phyloP scores from a whole-genome alignment of 2,888 invertebrate genomes.

The Aproaerema taeniolella region DNA sequence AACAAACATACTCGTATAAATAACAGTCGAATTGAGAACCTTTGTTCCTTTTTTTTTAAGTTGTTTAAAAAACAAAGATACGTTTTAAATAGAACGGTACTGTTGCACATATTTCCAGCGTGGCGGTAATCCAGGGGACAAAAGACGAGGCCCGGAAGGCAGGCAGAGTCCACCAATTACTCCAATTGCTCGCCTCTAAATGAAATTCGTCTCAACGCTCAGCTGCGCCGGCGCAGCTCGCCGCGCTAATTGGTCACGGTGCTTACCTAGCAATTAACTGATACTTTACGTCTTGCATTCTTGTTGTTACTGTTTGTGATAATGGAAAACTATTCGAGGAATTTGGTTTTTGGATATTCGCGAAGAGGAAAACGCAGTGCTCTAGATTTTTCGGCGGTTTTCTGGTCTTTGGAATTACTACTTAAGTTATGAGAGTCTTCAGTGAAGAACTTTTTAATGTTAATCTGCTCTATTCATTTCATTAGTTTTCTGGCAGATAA shows the following conservation, averaged over 20 bases:
- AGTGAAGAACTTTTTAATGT: too few species aligned
- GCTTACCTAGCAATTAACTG: constrained; percentile 54
- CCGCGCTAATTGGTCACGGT: constrained; percentile 71
- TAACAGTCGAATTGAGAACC: background rate
- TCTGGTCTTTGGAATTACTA: too few species aligned
- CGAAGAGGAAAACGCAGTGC: too few species aligned
- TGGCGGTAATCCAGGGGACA: background rate
- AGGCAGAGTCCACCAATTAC: constrained; percentile 61
- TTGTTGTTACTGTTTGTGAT: constrained; percentile 2
- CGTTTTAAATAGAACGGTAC: background rate
- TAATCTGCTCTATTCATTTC: too few species aligned
- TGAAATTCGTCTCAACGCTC: constrained; percentile 61
- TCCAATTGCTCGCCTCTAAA: constrained; percentile 73
- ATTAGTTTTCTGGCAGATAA: too few species aligned
- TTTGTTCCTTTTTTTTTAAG: background rate
- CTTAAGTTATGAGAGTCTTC: too few species aligned
- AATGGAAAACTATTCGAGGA: too few species aligned
- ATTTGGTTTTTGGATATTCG: too few species aligned
- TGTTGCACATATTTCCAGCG: background rate
- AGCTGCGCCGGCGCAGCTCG: constrained; percentile 32
- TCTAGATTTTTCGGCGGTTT: too few species aligned
- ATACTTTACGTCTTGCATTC: constrained; percentile 11
- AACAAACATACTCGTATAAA: too few species aligned
- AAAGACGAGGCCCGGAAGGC: constrained; percentile 50
- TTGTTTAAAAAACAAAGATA: background rate